Evolutionary conservation across 2,113 vertebrate genomes (phyloP), one percentile per base, ranked within the genome.

Genomic region (Oceanodroma tethys): DNA sequence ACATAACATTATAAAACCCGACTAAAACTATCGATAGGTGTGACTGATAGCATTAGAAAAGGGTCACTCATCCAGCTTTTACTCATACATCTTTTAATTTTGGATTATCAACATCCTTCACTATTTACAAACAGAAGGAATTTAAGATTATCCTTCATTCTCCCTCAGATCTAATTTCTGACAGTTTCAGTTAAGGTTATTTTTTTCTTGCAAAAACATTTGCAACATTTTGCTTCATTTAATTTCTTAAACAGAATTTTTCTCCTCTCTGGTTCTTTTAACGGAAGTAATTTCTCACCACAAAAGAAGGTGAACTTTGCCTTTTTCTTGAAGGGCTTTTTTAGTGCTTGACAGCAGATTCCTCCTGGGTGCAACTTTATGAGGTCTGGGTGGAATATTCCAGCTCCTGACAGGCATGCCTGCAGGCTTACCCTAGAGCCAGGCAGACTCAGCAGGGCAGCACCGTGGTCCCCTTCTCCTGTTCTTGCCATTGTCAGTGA

Each of bases 371-470:
- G 34, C 27, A 62, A 27, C 23, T n/a, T 21, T 16, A 9, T 6
- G 16, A 66, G 16, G 14, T 34, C 13, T 52, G 68, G 14, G 22
- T 62, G 18, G 34, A 32, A 7, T 18, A 13, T 22, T 74, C 40
- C 48, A 68, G 40, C 29, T 86, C 40, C 53, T 13, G 22, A 47
- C 0, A 2, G 30, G 30, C 18, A 38, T 0, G 2, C 15, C 7
- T 1, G 8, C 10, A 66, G 21, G 47, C 15, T 62, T 22, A 7
- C 19, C 72, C 38, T 29, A 27, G 23, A 59, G 71, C 42, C 66
- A 42, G 14, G 60, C 0, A 0, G 26, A 32, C 29, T 58, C 25
- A 18, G 34, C 16, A 55, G 58, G 22, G 13, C 16, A 48, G 25
- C 18, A 45, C 42, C 9, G 1, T 6, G 21, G 16, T 47, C 32